phyloP scores from a whole-genome alignment of 2,888 invertebrate species.

The Theodoxus fluviatilis region DNA sequence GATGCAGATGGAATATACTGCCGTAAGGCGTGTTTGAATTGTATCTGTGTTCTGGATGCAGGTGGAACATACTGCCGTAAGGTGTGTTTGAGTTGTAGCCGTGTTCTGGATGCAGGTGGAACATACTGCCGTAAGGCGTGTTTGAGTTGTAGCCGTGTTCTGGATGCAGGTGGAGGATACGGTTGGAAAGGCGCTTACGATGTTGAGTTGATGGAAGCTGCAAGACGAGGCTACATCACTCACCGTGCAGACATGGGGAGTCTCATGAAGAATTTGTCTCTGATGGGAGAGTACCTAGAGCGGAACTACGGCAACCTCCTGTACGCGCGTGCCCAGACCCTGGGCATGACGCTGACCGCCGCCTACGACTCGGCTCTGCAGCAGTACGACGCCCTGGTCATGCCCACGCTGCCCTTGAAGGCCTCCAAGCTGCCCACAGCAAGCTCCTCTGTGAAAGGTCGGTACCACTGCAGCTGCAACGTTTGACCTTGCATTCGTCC shows the following conservation, averaged over 20 bases:
- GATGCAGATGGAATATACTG: slow-evolving; percentile 36
- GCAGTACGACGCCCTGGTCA: slow-evolving; percentile 48
- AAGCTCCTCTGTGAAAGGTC: too few relatives aligned
- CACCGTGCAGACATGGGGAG: slow-evolving; percentile 32
- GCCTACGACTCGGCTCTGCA: slow-evolving; percentile 44
- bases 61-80: slow-evolving; percentile 39
- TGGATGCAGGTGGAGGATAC: slow-evolving; percentile 35
- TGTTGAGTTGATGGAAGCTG: slow-evolving; percentile 33
- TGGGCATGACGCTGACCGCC: slow-evolving; percentile 34
- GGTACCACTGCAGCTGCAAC: too few relatives aligned
- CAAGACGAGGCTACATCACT: slow-evolving; percentile 31
- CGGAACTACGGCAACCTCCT: slow-evolving; percentile 40
- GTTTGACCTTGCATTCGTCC: too few relatives aligned
- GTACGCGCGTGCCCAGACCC: slow-evolving; percentile 42
- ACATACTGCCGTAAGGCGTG: slow-evolving; percentile 41
- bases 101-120: slow-evolving; percentile 28
- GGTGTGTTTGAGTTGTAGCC: slow-evolving; percentile 21
- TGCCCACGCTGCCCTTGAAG: slow-evolving; percentile 48
- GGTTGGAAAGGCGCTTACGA: slow-evolving; percentile 38
- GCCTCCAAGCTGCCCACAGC: slow-evolving; percentile 34
- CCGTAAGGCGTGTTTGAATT: slow-evolving; percentile 35
- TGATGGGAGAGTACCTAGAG: slow-evolving; percentile 36
- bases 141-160: not conserved
- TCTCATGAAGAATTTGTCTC: slow-evolving; percentile 29
- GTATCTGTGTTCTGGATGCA: slow-evolving; percentile 18